Base-by-base conservation (phyloP, 2,113 vertebrate genomes). In the Sclerurus mexicanus region DNA sequence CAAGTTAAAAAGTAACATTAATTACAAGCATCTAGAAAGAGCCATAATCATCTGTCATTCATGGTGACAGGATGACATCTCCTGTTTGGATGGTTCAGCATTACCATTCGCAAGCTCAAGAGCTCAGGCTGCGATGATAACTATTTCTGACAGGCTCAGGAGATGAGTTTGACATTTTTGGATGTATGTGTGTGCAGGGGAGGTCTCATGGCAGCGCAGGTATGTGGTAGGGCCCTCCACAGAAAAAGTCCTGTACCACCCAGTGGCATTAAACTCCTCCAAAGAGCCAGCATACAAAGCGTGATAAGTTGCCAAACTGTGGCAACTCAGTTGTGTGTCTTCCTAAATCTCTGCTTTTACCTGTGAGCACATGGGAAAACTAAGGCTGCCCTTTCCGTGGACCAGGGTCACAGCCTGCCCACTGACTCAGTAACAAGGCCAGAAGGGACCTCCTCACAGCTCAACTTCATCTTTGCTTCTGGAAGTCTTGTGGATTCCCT, bases 21-120 rank as follows among this genome's bases (percentile, higher is more conserved):
- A 97, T 96, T 95, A 94, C 75, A 90, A 56, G 49, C 72, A 91
- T 91, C 87, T 83, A 91, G 89, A 86, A 73, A 77, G 74, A 91
- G 76, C 85, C 77, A 56, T 73, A 85, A 88, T 91, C 85, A 89
- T 90, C 89, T 94, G 87, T 95, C 95, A 95, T 92, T 96, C 91
- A 64, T 33, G 74, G 76, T 93, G 94, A 95, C 94, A 95, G 95
- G 35, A 91, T 95, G 96, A 96, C 93, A 96, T 91, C 59, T 94
- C 84, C 87, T 82, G 75, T 94, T 95, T 91, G 89, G 80, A 85
- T 19, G 69, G 85, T 94, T 96, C 90, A 56, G 52, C 66, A 35
- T 85, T 90, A 72, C 80, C 73, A 44, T 78, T 94, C 0, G 0
- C 40, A 60, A 80, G 73, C 84, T 85, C 71, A 31, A 22, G 71